These are phyloP conservation scores for Corticium candelabrum DNA, from an alignment of 37 sponge, comb jelly and placozoan species.

Conservation along the genomic window DNA sequence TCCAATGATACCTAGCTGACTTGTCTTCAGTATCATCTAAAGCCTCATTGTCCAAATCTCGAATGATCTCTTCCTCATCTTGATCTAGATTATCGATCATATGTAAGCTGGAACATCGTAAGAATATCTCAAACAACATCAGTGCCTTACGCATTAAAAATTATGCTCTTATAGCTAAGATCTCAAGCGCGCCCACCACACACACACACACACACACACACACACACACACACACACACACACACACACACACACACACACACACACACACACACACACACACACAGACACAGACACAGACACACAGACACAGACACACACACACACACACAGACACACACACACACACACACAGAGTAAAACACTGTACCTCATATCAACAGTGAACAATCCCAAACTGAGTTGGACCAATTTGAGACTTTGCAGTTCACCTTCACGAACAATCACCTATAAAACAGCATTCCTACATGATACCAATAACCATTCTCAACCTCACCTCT, in stretches of 20 bases:
- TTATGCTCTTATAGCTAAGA: too few species aligned
- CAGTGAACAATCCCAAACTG: not conserved
- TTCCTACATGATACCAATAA: too few species aligned
- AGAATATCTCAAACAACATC: too few species aligned
- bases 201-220: constrained; percentile 19
- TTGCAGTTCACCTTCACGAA: too few species aligned
- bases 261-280: constrained; percentile 37
- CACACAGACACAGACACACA: constrained; percentile 23
- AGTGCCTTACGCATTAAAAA: too few species aligned
- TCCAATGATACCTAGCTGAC: too few species aligned
- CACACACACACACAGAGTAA: constrained; percentile 24
- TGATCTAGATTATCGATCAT: too few species aligned
- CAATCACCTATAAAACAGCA: not conserved
- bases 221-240: constrained; percentile 24
- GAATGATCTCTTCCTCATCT: too few species aligned
- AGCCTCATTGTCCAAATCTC: too few species aligned
- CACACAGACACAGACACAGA: constrained; percentile 39
- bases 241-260: constrained; percentile 27
- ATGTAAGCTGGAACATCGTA: too few species aligned
- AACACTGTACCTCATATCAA: not conserved
- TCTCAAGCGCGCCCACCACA: constrained; percentile 17
- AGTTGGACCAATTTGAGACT: not conserved
- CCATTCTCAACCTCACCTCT: too few species aligned
- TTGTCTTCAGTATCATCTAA: too few species aligned
- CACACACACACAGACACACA: constrained; percentile 35